Base-by-base conservation (phyloP, 1,140 invertebrate species). In the Hydropsyche tenuis region DNA sequence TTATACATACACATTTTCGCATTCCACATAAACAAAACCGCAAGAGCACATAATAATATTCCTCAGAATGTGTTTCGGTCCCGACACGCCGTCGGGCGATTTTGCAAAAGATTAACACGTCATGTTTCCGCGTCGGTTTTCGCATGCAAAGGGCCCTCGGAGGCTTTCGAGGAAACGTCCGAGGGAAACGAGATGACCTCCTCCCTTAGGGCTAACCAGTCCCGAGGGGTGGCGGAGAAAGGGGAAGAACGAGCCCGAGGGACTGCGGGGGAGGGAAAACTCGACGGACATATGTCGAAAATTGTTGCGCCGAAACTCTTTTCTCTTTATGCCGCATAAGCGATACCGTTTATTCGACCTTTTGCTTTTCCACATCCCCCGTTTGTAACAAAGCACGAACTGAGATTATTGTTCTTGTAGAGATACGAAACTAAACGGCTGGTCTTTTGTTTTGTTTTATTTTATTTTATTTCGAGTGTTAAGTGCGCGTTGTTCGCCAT, bases 101-200 rank as follows among this genome's bases (percentile, higher is more conserved):
- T 64, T 73, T 45, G 20, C 71, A 48, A 48, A 64, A 73, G 71
- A 73, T 73, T 73, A 73, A 65, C 71, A 73, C 71, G 63, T 73
- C 71, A 73, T 73, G 60, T 70, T 70, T 56, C 23, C 23, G 48
- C 12, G 43, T 60, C n/a, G 23, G 20, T 27, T 16, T n/a, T 27
- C 48, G 68, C 68, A 70, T 60, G 23, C 56, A 56, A 70, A 70
- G 56, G 22, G 53, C 60, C 53, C 60, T 72, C 69, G 42, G 30
- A 73, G 68, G 68, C 51, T 73, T 63, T 65, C 43, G 11, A 25
- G 56, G 56, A 60, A 53, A 53, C 22, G 23, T 60, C 56, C 23
- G 64, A 66, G 63, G 71, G 62, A 73, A 73, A 73, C 60, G 64
- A 73, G 60, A 73, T 66, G 71, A 65, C 71, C 71, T 64, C 63